Evolutionary conservation across 2,113 vertebrate species (phyloP).

Genomic region (Centropristis striata): DNA sequence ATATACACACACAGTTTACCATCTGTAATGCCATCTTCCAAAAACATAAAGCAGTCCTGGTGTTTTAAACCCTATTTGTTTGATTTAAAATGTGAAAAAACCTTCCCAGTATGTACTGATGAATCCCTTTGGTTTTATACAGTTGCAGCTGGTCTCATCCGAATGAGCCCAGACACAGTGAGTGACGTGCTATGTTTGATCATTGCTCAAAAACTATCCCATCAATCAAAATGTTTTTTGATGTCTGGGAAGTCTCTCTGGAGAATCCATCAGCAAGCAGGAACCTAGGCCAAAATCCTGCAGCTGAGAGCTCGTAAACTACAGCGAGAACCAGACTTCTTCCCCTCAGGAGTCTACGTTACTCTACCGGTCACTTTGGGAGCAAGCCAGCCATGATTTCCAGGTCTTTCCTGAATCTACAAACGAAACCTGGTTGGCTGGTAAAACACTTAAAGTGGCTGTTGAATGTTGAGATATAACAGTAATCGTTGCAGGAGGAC

Average conservation of each 20-base stretch:
- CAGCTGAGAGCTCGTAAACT: conserved; percentile 52
- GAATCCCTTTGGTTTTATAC: conserved; percentile 1
- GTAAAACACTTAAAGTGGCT: conserved; percentile 55
- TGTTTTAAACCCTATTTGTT: neutral
- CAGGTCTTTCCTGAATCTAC: conserved; percentile 44
- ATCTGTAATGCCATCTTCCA: neutral
- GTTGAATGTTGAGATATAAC: conserved; percentile 44
- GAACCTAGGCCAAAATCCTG: conserved; percentile 40
- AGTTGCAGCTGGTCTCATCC: conserved; percentile 5
- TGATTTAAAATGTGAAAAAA: conserved; percentile 23
- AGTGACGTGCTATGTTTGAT: conserved; percentile 10
- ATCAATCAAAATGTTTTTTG: conserved; percentile 31
- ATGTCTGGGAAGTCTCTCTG: conserved; percentile 38
- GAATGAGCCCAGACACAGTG: conserved; percentile 16
- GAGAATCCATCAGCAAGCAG: conserved; percentile 50
- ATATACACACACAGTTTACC: no score
- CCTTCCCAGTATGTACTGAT: conserved; percentile 13
- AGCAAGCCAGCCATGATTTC: conserved; percentile 46
- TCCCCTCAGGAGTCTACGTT: conserved; percentile 43
- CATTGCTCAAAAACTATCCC: conserved; percentile 23
- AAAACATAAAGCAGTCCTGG: neutral
- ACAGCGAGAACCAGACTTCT: conserved; percentile 47
- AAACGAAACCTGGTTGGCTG: conserved; percentile 49
- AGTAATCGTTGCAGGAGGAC: conserved; percentile 28
- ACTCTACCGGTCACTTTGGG: conserved; percentile 45